phyloP scores from a whole-genome alignment of 1,140 invertebrate species.

The Gryllus bimaculatus region DNA sequence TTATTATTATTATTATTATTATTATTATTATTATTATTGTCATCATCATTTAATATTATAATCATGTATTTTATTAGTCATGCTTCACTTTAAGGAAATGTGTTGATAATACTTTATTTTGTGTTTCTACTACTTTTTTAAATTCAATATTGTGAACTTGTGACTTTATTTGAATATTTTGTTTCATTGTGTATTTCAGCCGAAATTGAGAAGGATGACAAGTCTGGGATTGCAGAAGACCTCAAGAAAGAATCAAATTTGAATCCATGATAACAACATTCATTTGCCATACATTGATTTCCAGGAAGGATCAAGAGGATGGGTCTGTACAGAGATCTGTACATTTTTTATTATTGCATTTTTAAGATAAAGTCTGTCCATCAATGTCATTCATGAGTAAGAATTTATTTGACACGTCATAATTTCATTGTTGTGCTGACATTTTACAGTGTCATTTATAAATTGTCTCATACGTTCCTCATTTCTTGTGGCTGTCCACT shows the following conservation, averaged over 20 bases:
- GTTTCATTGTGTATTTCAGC: conserved; percentile 35
- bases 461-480: not conserved
- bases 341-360: conserved; percentile 13
- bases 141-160: not conserved
- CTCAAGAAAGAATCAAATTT: conserved; percentile 31
- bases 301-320: not conserved
- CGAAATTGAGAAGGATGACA: conserved; percentile 53
- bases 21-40: no score
- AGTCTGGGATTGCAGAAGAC: conserved; percentile 29
- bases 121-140: not conserved
- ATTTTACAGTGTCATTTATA: not conserved
- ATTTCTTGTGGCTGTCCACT: not conserved
- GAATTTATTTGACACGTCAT: not conserved
- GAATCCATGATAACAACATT: conserved; percentile 22
- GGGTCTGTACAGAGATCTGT: not conserved
- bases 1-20: no score
- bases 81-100: no score
- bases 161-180: conserved; percentile 14
- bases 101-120: no score
- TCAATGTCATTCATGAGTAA: not conserved
- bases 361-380: conserved; percentile 5
- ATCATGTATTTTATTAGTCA: no score
- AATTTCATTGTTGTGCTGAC: not conserved
- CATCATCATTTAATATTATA: no score
- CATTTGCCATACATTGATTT: not conserved